phyloP scores from a whole-genome alignment of 2,113 vertebrate species.

The Spheniscus mendiculus region DNA sequence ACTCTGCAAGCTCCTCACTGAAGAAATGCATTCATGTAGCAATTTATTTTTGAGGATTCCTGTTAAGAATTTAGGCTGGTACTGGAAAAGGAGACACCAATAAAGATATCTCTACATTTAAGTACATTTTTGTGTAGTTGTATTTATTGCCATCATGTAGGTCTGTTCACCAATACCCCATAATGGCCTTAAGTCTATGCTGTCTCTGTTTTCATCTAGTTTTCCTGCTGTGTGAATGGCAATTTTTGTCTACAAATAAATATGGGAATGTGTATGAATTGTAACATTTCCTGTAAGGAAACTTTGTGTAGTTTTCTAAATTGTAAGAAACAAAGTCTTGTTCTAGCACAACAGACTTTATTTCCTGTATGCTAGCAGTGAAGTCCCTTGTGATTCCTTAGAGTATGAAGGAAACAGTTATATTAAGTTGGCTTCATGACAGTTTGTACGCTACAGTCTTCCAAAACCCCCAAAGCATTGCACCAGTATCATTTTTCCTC shows the following conservation, averaged over 20 bases:
- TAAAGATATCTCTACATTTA: background rate
- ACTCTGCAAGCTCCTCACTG: background rate
- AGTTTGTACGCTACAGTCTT: conserved; percentile 38
- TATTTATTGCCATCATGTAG: background rate
- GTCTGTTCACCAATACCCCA: background rate
- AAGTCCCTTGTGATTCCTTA: conserved; percentile 58
- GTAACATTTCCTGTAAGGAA: conserved; percentile 64
- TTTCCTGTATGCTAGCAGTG: conserved; percentile 65
- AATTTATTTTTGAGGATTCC: background rate
- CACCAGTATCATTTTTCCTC: conserved; percentile 49
- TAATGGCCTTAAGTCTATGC: background rate
- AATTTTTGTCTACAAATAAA: conserved; percentile 60
- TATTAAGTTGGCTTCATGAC: conserved; percentile 63
- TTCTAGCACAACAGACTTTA: conserved; percentile 48
- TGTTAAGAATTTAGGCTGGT: background rate
- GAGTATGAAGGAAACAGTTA: conserved; percentile 61
- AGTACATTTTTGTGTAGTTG: background rate
- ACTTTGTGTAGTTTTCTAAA: conserved; percentile 34
- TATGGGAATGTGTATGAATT: conserved; percentile 45
- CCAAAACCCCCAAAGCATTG: conserved; percentile 24
- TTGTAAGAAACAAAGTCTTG: conserved; percentile 56
- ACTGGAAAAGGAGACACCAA: background rate
- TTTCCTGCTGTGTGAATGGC: conserved; percentile 19
- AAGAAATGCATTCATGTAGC: background rate
- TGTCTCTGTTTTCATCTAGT: background rate